Evolutionary conservation across 1,140 invertebrate species (phyloP).

Genomic region (Drosophila prosaltans): DNA sequence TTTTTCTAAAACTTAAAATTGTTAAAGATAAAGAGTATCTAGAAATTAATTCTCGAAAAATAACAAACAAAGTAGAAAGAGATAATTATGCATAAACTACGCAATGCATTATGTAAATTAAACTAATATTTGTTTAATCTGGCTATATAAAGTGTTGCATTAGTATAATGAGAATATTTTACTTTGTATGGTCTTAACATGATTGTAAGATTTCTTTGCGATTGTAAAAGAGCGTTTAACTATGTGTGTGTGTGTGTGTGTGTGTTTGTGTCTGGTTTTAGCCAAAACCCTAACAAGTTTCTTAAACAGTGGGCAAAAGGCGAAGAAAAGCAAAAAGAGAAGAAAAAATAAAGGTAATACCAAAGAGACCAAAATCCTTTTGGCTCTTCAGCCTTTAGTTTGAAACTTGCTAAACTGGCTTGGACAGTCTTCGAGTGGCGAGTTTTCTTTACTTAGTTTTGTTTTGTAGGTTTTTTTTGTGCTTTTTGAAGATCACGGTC

Average conservation of each 20-base stretch:
- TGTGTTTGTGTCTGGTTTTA: neutral
- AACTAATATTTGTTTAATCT: no score
- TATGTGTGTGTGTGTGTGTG: no score
- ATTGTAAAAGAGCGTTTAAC: neutral
- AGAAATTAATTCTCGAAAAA: no score
- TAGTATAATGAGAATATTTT: no score
- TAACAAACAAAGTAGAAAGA: no score
- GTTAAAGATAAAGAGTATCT: no score
- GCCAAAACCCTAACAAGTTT: constrained; percentile 13
- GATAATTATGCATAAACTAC: no score
- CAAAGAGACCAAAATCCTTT: constrained; percentile 11
- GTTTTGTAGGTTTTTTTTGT: constrained; percentile 45
- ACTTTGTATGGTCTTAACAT: no score
- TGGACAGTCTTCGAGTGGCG: constrained; percentile 5
- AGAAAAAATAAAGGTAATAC: neutral
- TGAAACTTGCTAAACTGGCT: constrained; percentile 23
- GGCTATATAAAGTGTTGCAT: no score
- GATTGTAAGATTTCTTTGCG: neutral
- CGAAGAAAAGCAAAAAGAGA: neutral
- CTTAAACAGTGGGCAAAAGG: neutral
- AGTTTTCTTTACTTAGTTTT: constrained; percentile 28
- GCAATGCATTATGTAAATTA: no score
- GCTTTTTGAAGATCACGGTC: constrained; percentile 69
- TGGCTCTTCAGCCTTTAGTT: constrained; percentile 11
- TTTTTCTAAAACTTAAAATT: no score